These are phyloP conservation scores for Burhinus oedicnemus DNA, from an alignment of 2,113 vertebrate species.

Conservation along the genomic window DNA sequence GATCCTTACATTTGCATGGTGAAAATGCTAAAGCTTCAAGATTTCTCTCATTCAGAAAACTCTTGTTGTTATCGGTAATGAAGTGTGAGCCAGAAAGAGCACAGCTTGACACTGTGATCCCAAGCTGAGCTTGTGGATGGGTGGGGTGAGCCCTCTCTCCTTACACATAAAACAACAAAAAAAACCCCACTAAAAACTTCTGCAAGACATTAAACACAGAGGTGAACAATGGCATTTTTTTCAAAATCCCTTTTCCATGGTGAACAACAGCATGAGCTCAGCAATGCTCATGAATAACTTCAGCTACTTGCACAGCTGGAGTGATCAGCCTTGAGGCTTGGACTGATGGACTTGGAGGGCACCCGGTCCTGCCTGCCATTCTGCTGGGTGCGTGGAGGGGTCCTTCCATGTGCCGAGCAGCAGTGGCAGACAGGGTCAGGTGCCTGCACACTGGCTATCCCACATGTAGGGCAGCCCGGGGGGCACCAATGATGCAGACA, in stretches of 20 bases:
- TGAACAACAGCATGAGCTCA: background rate
- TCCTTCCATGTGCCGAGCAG: background rate
- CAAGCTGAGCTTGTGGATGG: background rate
- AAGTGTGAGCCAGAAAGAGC: background rate
- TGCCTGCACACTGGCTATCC: background rate
- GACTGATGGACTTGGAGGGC: background rate
- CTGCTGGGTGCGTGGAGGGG: background rate
- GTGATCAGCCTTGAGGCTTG: rapidly evolving
- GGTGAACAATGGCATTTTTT: background rate
- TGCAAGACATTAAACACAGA: background rate
- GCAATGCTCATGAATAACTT: background rate
- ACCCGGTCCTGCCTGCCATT: background rate
- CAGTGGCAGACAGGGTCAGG: rapidly evolving
- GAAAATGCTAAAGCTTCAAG: background rate
- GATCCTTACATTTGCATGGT: background rate
- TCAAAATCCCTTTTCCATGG: background rate
- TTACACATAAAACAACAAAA: background rate
- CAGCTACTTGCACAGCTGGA: background rate
- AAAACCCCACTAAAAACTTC: background rate
- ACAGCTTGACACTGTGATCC: background rate
- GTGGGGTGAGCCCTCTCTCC: background rate
- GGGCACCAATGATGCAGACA: rapidly evolving
- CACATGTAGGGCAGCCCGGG: rapidly evolving
- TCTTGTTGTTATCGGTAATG: background rate
- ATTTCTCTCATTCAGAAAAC: background rate